phyloP scores from a whole-genome alignment of 1,140 invertebrate genomes.

The Tachypleus tridentatus region DNA sequence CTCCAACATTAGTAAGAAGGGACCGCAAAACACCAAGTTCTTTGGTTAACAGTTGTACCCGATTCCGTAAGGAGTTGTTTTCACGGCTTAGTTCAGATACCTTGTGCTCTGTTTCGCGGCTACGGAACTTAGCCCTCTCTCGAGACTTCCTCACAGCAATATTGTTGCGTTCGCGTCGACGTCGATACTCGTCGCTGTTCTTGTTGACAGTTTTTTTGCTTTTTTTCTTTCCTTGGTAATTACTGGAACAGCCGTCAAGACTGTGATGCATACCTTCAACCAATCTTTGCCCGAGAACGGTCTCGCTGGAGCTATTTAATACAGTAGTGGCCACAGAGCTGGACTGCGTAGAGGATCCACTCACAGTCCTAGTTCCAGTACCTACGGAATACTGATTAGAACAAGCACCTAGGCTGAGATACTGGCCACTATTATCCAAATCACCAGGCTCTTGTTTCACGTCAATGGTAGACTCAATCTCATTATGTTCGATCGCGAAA shows the following conservation, averaged over 20 bases:
- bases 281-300: not conserved
- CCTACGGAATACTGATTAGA: not conserved
- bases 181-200: constrained; percentile 81
- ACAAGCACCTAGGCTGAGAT: too few species aligned
- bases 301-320: not conserved
- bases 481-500: constrained; percentile 11
- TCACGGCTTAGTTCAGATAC: constrained; percentile 82
- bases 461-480: too few species aligned
- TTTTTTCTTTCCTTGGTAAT: constrained; percentile 1
- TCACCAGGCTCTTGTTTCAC: too few species aligned
- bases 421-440: too few species aligned
- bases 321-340: not conserved
- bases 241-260: not conserved
- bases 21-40: constrained; percentile 76
- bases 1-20: constrained; percentile 41
- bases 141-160: constrained; percentile 92
- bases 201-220: constrained; percentile 52
- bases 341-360: not conserved
- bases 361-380: constrained; percentile 2
- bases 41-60: constrained; percentile 81
- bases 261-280: not conserved
- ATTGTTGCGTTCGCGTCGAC: constrained; percentile 86
- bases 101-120: constrained; percentile 83
- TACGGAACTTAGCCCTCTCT: constrained; percentile 91
- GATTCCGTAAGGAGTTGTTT: constrained; percentile 85